Base-by-base conservation (phyloP, 2,888 invertebrate genomes). In the Ophion obscuratus region DNA sequence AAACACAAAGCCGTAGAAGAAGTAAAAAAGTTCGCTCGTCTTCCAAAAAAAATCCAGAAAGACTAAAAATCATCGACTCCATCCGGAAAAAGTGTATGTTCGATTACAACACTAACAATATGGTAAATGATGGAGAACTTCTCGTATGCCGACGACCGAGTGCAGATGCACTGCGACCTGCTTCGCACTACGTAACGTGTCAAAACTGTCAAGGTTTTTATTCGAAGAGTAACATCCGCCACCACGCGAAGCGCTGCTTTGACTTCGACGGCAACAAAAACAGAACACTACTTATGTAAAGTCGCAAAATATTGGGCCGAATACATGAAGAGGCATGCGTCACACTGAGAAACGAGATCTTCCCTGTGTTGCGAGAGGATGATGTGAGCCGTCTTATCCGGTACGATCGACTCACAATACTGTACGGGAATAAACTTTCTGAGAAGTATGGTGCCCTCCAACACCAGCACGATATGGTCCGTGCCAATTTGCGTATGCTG, bases 181-280 rank as follows among this genome's bases (percentile, higher is more conserved):
- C 85, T 59, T 67, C 36, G 1, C 74, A 88, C 78, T 89, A 86
- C 62, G 70, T 62, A 57, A 68, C 82, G 11, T 89, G 88, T 71
- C 79, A 86, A 17, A 87, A 82, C n/a, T 89, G 90, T 66, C 85
- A 88, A 75, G 87, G 88, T 20, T 87, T 79, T 62, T 88, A 83
- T 59, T 85, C 87, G 2, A 87, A 81, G 62, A 31, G 53, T 7
- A 85, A 87, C 31, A 75, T 89, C 1, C 67, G 87, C n/a, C 64
- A 87, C 40, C 90, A 89, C 59, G 86, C 67, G 17, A 57, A 44
- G 20, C 81, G 80, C 73, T 89, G 89, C 64, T 81, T 84, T 62
- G 57, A 64, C 1, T 80, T 40, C 44, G 5, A 64, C n/a, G 76
- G 80, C 5, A 40, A n/a, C 36, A 61, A 73, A 17, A 9, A 53